These are phyloP conservation scores for Lycodopsis pacificus DNA, from an alignment of 2,797 vertebrate species.

Conservation along the genomic window DNA sequence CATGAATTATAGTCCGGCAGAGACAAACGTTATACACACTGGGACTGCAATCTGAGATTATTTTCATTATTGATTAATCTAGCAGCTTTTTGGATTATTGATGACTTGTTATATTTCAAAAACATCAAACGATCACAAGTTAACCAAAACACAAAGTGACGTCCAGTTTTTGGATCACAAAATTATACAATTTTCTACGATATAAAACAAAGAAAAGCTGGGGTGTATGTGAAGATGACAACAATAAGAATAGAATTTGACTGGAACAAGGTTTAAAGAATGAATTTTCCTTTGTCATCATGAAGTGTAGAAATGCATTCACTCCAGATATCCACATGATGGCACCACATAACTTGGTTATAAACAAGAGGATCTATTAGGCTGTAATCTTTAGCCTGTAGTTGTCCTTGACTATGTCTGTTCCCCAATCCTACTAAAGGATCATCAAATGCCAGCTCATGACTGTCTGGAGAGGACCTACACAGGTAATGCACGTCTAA, in stretches of 20 bases:
- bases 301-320: conserved; percentile 27
- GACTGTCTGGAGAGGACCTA: conserved; percentile 53
- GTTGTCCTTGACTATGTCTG: conserved; percentile 46
- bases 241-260: neutral
- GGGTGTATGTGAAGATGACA: neutral
- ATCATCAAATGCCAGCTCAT: conserved; percentile 63
- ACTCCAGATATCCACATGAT: conserved; percentile 61
- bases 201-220: neutral
- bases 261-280: neutral
- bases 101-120: neutral
- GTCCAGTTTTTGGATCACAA: neutral
- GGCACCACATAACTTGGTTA: conserved; percentile 52
- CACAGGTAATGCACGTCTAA: conserved; percentile 18
- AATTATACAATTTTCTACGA: neutral
- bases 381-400: conserved; percentile 49
- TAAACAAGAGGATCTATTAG: conserved; percentile 20
- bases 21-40: neutral
- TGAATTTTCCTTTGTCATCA: neutral
- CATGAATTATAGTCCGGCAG: neutral
- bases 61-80: conserved; percentile 3
- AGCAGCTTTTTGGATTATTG: neutral
- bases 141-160: neutral
- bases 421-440: conserved; percentile 59
- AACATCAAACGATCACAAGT: neutral
- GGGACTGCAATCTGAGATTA: neutral